phyloP scores from a whole-genome alignment of 2,113 vertebrate genomes.

The Sylvia atricapilla region DNA sequence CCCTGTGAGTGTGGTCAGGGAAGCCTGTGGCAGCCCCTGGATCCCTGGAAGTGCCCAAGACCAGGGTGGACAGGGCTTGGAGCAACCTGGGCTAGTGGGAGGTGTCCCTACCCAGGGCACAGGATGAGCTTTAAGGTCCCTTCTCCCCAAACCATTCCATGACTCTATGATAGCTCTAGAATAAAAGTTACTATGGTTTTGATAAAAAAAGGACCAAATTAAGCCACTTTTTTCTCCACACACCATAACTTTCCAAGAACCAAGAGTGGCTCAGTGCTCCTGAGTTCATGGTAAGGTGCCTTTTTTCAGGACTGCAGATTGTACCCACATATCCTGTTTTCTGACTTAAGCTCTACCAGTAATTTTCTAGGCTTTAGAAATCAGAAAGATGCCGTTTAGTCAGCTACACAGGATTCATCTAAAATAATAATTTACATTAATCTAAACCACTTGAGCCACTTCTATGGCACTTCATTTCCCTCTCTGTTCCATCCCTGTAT shows the following conservation, averaged over 20 bases:
- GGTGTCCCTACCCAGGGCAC: neutral
- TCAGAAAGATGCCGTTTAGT: neutral
- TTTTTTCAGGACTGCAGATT: neutral
- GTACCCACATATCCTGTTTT: neutral
- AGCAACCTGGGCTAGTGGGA: fast-evolving
- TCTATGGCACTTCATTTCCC: neutral
- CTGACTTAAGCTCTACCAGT: neutral
- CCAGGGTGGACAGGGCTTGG: fast-evolving
- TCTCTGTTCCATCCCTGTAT: neutral
- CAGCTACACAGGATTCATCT: neutral
- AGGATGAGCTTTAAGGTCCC: neutral
- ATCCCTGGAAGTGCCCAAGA: neutral
- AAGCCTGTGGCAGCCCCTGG: neutral
- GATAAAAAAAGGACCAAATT: neutral
- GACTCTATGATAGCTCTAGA: neutral
- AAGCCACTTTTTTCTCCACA: neutral
- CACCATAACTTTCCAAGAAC: neutral
- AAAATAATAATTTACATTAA: neutral
- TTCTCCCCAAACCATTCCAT: neutral
- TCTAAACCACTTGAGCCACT: neutral
- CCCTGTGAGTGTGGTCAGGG: neutral
- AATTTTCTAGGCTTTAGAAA: neutral
- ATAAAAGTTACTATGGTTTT: neutral
- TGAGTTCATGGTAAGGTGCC: neutral
- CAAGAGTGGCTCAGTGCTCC: neutral